Evolutionary conservation across 2,797 vertebrate species (phyloP).

Genomic region (Harpagifer antarcticus): DNA sequence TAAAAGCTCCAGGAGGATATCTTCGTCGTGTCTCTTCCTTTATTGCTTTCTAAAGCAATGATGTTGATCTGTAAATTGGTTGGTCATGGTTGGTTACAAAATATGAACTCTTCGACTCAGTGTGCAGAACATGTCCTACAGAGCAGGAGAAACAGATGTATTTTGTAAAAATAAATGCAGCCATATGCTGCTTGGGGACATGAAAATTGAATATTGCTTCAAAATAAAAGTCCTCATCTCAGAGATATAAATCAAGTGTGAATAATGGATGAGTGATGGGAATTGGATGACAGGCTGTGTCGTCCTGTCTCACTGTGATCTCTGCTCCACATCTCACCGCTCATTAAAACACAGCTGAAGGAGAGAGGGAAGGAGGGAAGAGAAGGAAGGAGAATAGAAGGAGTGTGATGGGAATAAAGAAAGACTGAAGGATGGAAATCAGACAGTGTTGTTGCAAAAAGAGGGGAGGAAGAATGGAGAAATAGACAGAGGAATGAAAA

Average conservation of each 20-base stretch:
- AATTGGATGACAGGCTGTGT: constrained; percentile 76
- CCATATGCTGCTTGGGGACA: constrained; percentile 45
- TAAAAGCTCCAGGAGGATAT: not conserved
- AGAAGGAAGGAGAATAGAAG: constrained; percentile 32
- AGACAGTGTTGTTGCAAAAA: constrained; percentile 17
- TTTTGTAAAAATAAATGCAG: constrained; percentile 74
- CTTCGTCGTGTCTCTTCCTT: not conserved
- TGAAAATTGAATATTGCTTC: constrained; percentile 72
- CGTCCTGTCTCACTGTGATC: constrained; percentile 76
- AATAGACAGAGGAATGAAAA: not conserved
- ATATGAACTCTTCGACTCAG: constrained; percentile 13
- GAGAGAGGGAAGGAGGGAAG: constrained; percentile 42
- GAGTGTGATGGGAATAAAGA: constrained; percentile 2
- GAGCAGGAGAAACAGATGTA: constrained; percentile 38
- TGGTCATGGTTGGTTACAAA: not conserved
- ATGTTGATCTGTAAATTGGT: not conserved
- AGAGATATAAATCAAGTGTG: constrained; percentile 69
- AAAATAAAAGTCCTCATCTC: constrained; percentile 76
- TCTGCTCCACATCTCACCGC: constrained; percentile 75
- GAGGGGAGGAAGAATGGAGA: not conserved
- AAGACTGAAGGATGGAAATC: constrained; percentile 33
- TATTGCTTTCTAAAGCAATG: not conserved
- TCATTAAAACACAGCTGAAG: constrained; percentile 73
- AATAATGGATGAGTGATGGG: constrained; percentile 83
- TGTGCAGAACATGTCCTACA: constrained; percentile 20